Conservation (phyloP, 2,113 vertebrate species). For the Aldabrachelys gigantea region DNA sequence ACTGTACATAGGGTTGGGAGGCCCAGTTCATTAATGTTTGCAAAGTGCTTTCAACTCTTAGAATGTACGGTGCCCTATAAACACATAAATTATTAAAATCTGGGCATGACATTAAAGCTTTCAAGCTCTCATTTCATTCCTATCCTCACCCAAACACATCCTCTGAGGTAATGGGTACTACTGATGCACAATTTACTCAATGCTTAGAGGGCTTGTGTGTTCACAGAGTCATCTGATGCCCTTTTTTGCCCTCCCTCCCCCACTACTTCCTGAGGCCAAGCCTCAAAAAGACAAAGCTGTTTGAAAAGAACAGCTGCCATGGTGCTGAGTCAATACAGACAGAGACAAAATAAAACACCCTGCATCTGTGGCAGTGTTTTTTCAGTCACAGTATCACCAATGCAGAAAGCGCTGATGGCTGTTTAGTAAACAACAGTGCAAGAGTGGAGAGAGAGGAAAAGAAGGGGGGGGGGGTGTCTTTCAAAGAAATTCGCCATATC, state of each 20-base stretch:
- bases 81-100: neutral
- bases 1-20: neutral
- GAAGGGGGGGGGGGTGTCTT: neutral
- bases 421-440: constrained; percentile 44
- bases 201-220: neutral
- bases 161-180: neutral
- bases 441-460: neutral
- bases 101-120: neutral
- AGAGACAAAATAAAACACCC: constrained; percentile 64
- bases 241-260: constrained; percentile 51
- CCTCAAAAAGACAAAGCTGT: constrained; percentile 72
- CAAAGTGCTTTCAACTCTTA: neutral
- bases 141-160: neutral
- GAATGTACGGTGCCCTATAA: neutral
- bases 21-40: neutral
- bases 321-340: constrained; percentile 74
- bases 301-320: constrained; percentile 73
- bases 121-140: neutral
- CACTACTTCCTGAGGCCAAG: constrained; percentile 60
- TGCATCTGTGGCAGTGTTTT: constrained; percentile 65
- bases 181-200: constrained; percentile 39
- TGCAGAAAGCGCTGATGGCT: constrained; percentile 10
- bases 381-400: constrained; percentile 33
- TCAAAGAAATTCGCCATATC: constrained; percentile 58
- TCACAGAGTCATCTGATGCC: constrained; percentile 63